These are phyloP conservation scores for Drosophila sechellia DNA, from an alignment of 1,140 invertebrate species.

Conservation along the genomic window DNA sequence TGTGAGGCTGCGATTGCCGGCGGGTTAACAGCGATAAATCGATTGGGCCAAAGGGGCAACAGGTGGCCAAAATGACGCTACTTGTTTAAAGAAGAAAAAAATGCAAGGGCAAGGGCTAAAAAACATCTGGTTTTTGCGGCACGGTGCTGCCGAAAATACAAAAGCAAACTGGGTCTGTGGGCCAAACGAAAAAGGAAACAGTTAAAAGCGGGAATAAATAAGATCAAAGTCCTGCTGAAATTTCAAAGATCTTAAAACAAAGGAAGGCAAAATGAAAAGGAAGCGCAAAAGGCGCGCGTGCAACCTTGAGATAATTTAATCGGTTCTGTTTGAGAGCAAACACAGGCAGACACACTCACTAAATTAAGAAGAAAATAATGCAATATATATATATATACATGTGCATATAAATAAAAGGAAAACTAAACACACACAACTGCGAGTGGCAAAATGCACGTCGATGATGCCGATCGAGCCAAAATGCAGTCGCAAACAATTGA, in stretches of 20 bases:
- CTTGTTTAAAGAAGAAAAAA: neutral
- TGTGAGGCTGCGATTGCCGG: slow-evolving; percentile 22
- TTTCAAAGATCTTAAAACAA: slow-evolving; percentile 30
- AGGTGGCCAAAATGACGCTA: slow-evolving; percentile 41
- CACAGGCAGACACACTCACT: slow-evolving; percentile 32
- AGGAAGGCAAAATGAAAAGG: slow-evolving; percentile 7
- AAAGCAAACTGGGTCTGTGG: slow-evolving; percentile 38
- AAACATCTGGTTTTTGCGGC: slow-evolving; percentile 9
- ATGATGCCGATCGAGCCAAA: slow-evolving; percentile 53
- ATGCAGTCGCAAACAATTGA: slow-evolving; percentile 68
- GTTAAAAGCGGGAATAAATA: neutral
- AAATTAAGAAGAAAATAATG: neutral
- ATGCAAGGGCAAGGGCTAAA: slow-evolving; percentile 1
- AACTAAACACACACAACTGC: slow-evolving; percentile 6
- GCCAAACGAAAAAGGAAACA: slow-evolving; percentile 19
- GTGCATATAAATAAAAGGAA: slow-evolving; percentile 17
- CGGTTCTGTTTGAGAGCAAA: slow-evolving; percentile 67
- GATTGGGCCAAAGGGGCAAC: slow-evolving; percentile 60
- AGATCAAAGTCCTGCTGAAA: slow-evolving; percentile 19
- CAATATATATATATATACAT: slow-evolving; percentile 10
- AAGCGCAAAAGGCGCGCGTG: slow-evolving; percentile 67
- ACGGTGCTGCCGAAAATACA: neutral
- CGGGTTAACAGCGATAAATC: slow-evolving; percentile 59
- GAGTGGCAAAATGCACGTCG: slow-evolving; percentile 37
- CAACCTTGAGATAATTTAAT: slow-evolving; percentile 81